phyloP scores from a whole-genome alignment of 2,113 vertebrate species.

The Xenopus borealis region DNA sequence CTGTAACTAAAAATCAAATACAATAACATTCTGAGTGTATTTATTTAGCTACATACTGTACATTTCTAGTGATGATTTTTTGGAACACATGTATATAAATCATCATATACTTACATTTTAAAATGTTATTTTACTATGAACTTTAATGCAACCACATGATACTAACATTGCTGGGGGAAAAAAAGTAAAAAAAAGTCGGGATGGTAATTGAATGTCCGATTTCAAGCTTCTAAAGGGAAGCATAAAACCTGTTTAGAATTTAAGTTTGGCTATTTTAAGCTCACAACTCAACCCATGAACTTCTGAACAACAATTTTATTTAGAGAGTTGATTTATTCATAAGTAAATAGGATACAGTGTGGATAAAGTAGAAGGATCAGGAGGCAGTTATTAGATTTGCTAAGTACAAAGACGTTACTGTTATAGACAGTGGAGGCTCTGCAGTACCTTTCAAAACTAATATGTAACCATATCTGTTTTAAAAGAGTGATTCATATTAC shows the following conservation, averaged over 20 bases:
- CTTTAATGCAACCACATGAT: constrained; percentile 10
- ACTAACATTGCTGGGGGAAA: neutral
- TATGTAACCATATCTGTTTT: constrained; percentile 99
- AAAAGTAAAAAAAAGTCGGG: neutral
- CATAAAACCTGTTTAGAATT: constrained; percentile 9
- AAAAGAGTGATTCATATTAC: constrained; percentile 98
- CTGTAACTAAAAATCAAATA: no score
- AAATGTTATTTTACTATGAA: constrained; percentile 7
- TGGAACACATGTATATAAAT: neutral
- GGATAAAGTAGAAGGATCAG: constrained; percentile 74
- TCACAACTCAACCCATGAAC: constrained; percentile 59
- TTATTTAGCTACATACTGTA: neutral
- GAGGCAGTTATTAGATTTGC: constrained; percentile 83
- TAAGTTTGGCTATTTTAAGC: constrained; percentile 3
- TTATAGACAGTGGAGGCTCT: constrained; percentile 76
- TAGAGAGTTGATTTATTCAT: constrained; percentile 73
- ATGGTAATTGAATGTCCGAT: neutral
- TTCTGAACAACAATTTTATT: constrained; percentile 75
- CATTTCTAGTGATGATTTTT: neutral
- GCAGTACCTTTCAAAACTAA: constrained; percentile 94
- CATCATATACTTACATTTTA: neutral
- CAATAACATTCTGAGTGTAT: neutral
- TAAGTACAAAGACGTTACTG: constrained; percentile 86
- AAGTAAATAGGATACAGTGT: constrained; percentile 75
- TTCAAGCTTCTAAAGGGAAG: constrained; percentile 8